Base-by-base conservation (phyloP, 92 coral and sea anemone genomes). In the Palythoa heliodiscus region DNA sequence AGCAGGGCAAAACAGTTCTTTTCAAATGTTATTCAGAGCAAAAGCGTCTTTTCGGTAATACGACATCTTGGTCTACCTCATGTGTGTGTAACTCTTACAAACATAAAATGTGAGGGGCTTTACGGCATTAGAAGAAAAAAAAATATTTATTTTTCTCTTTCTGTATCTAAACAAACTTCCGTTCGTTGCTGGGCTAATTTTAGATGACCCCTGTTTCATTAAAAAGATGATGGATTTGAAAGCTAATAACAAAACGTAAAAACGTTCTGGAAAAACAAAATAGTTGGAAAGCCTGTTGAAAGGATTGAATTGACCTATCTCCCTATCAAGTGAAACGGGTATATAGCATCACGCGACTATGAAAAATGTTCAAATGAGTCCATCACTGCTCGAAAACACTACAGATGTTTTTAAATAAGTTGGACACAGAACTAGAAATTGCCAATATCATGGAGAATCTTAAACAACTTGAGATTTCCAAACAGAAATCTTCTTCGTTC, bases 231-330 rank as follows among this genome's bases (percentile, higher is more conserved):
- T 61, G 17, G 83, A 78, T 78, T 37, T 38, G 38, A 39, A 19
- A 37, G 83, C 38, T 61, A 78, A 78, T 78, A 37, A 25, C 43
- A 7, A 29, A 48, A 53, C 38, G 50, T 25, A 55, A 52, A 54
- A 8, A 17, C 64, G 23, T 12, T 77, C 35, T n/a, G 19, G 71
- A 78, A 58, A 77, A 78, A 78, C 71, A 75, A 78, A 78, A 78
- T 60, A 78, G 57, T 19, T 78, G 55, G 71, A 3, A 7, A 58
- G 83, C 83, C 71, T 78, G 83, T 40, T 61, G 71, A 78, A 78
- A 78, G 83, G 37, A 57, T 15, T 22, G 60, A 61, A 61, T 14
- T 61, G 38, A 25, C 47, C 54, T 38, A 77, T 38, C 70, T 38
- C 81, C 63, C 52, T 43, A 50, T 61, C 52, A 75, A 43, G 24